These are phyloP conservation scores for Molossus alvarezi DNA, from an alignment of 2,797 vertebrate genomes.

Conservation along the genomic window DNA sequence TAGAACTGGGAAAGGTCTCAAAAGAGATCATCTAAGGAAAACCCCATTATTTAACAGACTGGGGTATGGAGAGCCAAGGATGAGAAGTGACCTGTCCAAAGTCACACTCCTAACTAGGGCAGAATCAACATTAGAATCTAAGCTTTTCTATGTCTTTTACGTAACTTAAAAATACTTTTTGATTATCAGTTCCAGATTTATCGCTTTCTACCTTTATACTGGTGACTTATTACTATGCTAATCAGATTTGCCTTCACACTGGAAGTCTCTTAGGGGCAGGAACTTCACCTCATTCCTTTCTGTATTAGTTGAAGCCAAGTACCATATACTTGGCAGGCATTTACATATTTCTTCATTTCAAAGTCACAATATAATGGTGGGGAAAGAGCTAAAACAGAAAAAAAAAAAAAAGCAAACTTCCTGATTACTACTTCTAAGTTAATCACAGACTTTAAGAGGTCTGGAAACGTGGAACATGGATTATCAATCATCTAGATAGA, in stretches of 20 bases:
- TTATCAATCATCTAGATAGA: background rate
- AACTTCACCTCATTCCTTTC: constrained; percentile 22
- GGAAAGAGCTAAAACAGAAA: background rate
- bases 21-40: background rate
- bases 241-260: constrained; percentile 36
- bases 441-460: constrained; percentile 37
- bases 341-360: constrained; percentile 67
- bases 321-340: background rate
- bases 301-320: constrained; percentile 34
- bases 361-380: background rate
- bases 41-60: background rate
- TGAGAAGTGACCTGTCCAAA: background rate
- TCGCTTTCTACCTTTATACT: background rate
- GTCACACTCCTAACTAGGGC: background rate
- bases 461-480: constrained; percentile 26
- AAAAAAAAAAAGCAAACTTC: background rate
- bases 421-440: constrained; percentile 58
- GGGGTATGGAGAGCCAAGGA: background rate
- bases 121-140: constrained; percentile 39
- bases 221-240: background rate
- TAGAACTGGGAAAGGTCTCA: background rate
- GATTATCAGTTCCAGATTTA: constrained; percentile 9
- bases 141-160: background rate
- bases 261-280: background rate
- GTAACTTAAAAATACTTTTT: constrained; percentile 35